A percentile compares a stretch with the other conserved stretches of the same genome.
Evolutionary conservation across 2,797 vertebrate genomes (phyloP).

Genomic region (Tamandua tetradactyla): DNA sequence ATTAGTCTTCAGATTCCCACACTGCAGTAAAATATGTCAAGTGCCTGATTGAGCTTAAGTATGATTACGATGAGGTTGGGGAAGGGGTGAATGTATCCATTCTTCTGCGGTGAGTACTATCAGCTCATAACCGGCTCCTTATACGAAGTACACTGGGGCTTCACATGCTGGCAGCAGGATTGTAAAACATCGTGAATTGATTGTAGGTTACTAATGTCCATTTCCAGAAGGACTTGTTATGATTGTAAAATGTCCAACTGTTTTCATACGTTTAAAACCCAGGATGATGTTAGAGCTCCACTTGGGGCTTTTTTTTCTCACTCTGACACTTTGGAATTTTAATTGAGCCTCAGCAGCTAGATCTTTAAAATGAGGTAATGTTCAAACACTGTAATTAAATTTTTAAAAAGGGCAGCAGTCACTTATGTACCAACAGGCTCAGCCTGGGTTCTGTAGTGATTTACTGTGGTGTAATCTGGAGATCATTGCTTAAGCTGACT

Average conservation of each 20-base stretch:
- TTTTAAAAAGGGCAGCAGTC: slow-evolving; percentile 65
- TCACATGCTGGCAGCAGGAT: slow-evolving; percentile 38
- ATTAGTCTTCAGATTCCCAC: slow-evolving; percentile 14
- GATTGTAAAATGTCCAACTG: slow-evolving; percentile 72
- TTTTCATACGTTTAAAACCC: slow-evolving; percentile 67
- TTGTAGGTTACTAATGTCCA: slow-evolving; percentile 58
- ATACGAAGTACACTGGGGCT: background rate
- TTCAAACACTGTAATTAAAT: slow-evolving; percentile 74
- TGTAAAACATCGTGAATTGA: slow-evolving; percentile 58
- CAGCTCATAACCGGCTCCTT: slow-evolving; percentile 29
- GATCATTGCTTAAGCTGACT: background rate
- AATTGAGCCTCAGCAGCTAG: slow-evolving; percentile 64
- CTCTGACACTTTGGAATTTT: slow-evolving; percentile 68
- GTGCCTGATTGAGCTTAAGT: slow-evolving; percentile 29
- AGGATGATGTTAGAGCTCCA: slow-evolving; percentile 62
- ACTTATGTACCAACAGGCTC: slow-evolving; percentile 23
- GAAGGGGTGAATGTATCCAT: background rate
- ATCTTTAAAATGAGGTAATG: slow-evolving; percentile 76
- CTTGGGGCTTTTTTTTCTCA: slow-evolving; percentile 69
- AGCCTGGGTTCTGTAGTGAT: slow-evolving; percentile 24
- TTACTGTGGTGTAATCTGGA: background rate
- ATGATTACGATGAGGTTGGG: slow-evolving; percentile 10
- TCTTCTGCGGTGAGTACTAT: background rate
- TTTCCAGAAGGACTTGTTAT: slow-evolving; percentile 66
- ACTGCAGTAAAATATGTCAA: slow-evolving; percentile 21